Evolutionary conservation across 2,797 vertebrate genomes (phyloP), one percentile per base, ranked within the genome.

Genomic region (Enteromius afrohamiltoni): DNA sequence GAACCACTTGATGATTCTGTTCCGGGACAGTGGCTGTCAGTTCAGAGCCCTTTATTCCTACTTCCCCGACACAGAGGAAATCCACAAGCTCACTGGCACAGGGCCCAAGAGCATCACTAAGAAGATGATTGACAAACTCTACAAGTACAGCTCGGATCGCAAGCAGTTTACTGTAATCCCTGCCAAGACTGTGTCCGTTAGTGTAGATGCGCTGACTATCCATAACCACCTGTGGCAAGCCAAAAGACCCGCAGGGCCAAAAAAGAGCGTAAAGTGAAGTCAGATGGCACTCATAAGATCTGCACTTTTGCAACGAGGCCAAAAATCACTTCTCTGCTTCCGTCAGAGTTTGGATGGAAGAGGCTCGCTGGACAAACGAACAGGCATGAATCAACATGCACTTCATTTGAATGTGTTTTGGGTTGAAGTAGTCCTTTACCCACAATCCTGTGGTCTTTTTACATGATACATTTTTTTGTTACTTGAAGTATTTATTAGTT

Each of bases 61-160:
- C 92, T 96, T 96, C 40, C 98, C 98, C 0, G 98, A 99, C 90
- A 96, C 95, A 0, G 98, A 99, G 45, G 98, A 99, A 86, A 97
- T 99, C 86, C 95, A 93, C 74, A 99, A 99, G 89, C 92, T 99
- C 82, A 97, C 97, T 0, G 98, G 98, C 87, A 99, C 96, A 0
- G 98, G 98, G 67, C 98, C 98, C 69, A 97, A 95, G 92, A 96
- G 92, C 94, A 97, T 99, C 95, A 95, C 94, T 91, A 97, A 96
- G 95, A 99, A 98, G 91, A 99, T 99, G 98, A 96, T 99, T 3
- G 98, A 99, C 92, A 99, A 97, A 91, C 94, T 99, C 77, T 99
- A 99, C 88, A 99, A 99, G 88, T 99, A 99, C 94, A 99, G 95
- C 91, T 99, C 98, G 0, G 98, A 98, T 94, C 95, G 98, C 1